Base-by-base conservation (phyloP, 1,140 invertebrate genomes). In the Apocrypta bakeri region DNA sequence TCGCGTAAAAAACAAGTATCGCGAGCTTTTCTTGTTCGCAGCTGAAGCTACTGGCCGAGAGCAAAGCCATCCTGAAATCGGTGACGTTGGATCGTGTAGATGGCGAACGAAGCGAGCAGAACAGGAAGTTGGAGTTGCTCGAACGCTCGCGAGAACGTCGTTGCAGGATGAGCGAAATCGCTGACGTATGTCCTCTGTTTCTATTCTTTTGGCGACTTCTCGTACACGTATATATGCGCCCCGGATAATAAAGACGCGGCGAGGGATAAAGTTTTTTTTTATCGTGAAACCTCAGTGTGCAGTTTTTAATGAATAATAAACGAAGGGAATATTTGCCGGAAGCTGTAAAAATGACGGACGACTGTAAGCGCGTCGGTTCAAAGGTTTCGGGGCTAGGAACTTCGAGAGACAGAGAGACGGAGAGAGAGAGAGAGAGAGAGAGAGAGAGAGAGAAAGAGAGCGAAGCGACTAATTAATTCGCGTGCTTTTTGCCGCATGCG, bases 81-180 rank as follows among this genome's bases (percentile, higher is more conserved):
- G 9, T 37, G 40, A 37, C 37, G 71, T 1, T 42, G 9, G 42
- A 8, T 17, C 1, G 6, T 12, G 8, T n/a, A 48, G 25, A 76
- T 6, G 64, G 11, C 27, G 40, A 75, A 42, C 24, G 7, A 6
- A n/a, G n/a, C 29, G 31, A 61, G 63, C n/a, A n/a, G 12, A 2
- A 6, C 4, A 14, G 37, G 11, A 37, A 37, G 8, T 9, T 1
- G 33, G 27, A n/a, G 37, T 29, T 69, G 37, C 1, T 79, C 11
- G 61, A 79, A n/a, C 29, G 25, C 2, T 83, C 76, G 33, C 33
- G 21, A 0, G 61, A 79, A 56, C 82, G 82, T 3, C 8, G 69
- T 0, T 11, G 21, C 17, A 79, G 25, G 21, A 73, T 83, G 37
- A 48, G 63, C 11, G 56, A 79, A 24, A 37, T 79, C 24, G n/a